phyloP scores from a whole-genome alignment of 1,140 invertebrate species.

The Plutomurus gul region DNA sequence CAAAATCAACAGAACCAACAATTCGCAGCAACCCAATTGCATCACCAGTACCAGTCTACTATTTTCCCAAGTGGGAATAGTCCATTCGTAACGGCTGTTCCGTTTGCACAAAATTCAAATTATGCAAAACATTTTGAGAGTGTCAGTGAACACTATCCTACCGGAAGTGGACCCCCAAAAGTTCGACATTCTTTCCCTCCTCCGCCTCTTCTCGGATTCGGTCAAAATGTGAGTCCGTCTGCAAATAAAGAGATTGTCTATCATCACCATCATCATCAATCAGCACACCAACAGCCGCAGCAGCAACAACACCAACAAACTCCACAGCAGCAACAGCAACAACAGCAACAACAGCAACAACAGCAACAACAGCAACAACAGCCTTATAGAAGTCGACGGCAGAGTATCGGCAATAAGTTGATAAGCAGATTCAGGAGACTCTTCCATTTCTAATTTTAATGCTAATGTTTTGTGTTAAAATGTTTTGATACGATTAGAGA shows the following conservation, averaged over 20 bases:
- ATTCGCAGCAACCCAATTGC: too few relatives aligned
- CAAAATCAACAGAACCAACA: background rate
- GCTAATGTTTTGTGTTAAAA: background rate
- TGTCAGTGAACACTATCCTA: background rate
- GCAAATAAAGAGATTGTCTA: background rate
- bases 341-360: background rate
- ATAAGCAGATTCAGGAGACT: background rate
- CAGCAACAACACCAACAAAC: background rate
- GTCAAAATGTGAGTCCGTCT: background rate
- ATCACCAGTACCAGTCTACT: background rate
- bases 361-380: background rate
- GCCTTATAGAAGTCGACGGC: background rate
- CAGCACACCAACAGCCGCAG: background rate
- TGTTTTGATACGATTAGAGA: too few relatives aligned
- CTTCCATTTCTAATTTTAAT: background rate
- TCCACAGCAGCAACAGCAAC: background rate
- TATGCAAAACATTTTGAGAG: background rate
- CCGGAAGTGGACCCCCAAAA: too few relatives aligned
- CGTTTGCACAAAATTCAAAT: too few relatives aligned
- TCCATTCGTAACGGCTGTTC: too few relatives aligned
- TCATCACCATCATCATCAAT: too few relatives aligned
- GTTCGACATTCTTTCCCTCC: background rate
- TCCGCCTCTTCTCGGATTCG: background rate
- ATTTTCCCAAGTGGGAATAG: background rate
- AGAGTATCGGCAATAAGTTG: background rate